A percentile compares a stretch with the other conserved stretches of the same genome.
phyloP scores from a whole-genome alignment of 2,797 vertebrate genomes.

The Chaenodraco wilsoni region DNA sequence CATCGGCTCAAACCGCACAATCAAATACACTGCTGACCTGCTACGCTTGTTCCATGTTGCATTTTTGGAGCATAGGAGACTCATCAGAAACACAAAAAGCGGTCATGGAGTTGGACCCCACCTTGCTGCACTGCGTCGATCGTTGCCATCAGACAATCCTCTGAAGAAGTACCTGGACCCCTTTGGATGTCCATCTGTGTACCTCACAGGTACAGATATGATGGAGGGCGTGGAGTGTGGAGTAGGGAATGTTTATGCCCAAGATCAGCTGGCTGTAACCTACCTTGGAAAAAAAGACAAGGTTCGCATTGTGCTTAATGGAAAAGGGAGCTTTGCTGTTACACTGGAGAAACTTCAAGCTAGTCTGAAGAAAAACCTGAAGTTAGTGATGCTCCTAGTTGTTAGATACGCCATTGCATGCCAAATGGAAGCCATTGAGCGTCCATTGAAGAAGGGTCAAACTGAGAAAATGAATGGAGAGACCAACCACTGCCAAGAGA shows the following conservation, averaged over 20 bases:
- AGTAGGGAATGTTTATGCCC: constrained; percentile 86
- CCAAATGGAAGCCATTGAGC: constrained; percentile 84
- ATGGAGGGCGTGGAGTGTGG: constrained; percentile 84
- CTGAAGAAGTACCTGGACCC: constrained; percentile 80
- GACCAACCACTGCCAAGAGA: constrained; percentile 20
- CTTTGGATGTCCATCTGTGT: constrained; percentile 85
- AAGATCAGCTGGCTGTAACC: constrained; percentile 84
- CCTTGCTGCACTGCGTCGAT: constrained; percentile 76
- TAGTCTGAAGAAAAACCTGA: constrained; percentile 75
- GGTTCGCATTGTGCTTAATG: constrained; percentile 82
- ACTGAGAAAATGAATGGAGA: constrained; percentile 58
- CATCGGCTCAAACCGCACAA: constrained; percentile 57
- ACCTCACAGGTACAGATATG: constrained; percentile 83
- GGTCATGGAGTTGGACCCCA: constrained; percentile 85
- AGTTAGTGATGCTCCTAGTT: constrained; percentile 81
- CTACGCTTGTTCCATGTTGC: constrained; percentile 81
- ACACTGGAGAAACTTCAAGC: constrained; percentile 75
- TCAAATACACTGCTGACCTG: constrained; percentile 69
- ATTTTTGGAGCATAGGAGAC: constrained; percentile 82
- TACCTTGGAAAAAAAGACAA: constrained; percentile 83
- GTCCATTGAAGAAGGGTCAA: constrained; percentile 67
- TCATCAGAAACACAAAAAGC: constrained; percentile 83
- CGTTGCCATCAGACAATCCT: constrained; percentile 77
- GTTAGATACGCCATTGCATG: constrained; percentile 80
- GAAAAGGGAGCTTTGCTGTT: constrained; percentile 81